Conservation (phyloP, 2,113 vertebrate genomes). For the Gymnogyps californianus region DNA sequence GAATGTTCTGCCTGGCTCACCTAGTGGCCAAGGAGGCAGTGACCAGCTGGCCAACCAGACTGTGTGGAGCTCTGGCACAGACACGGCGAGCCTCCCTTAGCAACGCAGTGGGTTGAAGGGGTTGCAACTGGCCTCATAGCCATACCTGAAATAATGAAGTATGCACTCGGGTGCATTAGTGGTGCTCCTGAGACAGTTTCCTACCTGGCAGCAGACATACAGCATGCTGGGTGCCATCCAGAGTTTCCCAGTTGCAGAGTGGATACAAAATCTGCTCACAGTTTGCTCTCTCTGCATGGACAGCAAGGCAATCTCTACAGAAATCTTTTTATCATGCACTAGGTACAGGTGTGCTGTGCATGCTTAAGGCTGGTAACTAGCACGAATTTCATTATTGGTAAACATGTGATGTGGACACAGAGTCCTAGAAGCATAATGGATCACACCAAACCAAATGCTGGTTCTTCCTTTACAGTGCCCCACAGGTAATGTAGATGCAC, state of each 20-base stretch:
- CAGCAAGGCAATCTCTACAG: not conserved
- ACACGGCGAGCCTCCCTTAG: not conserved
- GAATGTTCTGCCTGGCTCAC: not conserved
- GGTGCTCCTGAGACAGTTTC: not conserved
- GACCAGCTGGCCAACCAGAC: not conserved
- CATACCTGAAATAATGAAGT: not conserved
- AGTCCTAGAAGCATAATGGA: not conserved
- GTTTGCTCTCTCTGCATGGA: not conserved
- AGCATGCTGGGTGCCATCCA: not conserved
- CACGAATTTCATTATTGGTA: not conserved
- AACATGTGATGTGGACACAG: not conserved
- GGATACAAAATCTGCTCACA: not conserved
- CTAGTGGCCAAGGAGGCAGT: not conserved
- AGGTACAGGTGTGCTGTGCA: not conserved
- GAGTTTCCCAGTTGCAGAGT: not conserved
- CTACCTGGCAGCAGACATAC: not conserved
- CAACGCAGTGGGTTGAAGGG: not conserved
- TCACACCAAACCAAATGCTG: not conserved
- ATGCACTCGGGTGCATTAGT: not conserved
- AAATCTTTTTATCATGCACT: not conserved
- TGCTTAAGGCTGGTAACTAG: not conserved
- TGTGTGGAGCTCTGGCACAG: not conserved
- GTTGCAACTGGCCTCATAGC: not conserved
- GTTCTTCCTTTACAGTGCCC: not conserved
- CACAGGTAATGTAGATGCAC: not conserved